phyloP scores from a whole-genome alignment of 2,888 invertebrate genomes.

The Lithosia quadra region DNA sequence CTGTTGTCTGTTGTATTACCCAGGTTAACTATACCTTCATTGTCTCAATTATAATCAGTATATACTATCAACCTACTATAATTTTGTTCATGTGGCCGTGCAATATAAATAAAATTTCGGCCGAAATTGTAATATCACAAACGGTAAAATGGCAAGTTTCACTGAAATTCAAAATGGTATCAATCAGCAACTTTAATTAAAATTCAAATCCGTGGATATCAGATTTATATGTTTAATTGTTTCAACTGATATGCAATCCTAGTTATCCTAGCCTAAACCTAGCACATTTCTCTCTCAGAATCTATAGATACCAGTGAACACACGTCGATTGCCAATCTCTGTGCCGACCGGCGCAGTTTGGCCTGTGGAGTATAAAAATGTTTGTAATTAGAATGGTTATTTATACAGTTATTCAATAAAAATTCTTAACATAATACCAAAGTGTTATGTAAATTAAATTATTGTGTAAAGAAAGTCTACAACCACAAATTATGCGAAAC shows the following conservation, averaged over 20 bases:
- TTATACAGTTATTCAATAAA: neutral
- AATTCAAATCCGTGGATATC: neutral
- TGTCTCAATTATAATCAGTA: neutral
- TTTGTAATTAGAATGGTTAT: conserved; percentile 4
- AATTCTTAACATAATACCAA: conserved; percentile 1
- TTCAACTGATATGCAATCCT: neutral
- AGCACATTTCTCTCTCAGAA: neutral
- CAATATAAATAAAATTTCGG: neutral
- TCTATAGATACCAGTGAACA: neutral
- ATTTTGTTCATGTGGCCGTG: no score
- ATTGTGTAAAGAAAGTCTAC: neutral
- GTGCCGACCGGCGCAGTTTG: neutral
- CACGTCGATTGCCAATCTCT: conserved; percentile 2
- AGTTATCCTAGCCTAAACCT: no score
- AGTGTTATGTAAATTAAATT: neutral
- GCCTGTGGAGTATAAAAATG: neutral
- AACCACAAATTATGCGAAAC: neutral
- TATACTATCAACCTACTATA: neutral
- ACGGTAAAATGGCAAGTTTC: neutral
- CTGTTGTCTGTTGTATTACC: no score
- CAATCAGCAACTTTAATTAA: neutral
- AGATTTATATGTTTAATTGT: neutral
- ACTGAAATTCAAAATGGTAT: neutral
- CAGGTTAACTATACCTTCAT: neutral
- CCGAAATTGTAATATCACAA: neutral